phyloP scores from a whole-genome alignment of 1,140 invertebrate genomes.

The Ceratina australensis region DNA sequence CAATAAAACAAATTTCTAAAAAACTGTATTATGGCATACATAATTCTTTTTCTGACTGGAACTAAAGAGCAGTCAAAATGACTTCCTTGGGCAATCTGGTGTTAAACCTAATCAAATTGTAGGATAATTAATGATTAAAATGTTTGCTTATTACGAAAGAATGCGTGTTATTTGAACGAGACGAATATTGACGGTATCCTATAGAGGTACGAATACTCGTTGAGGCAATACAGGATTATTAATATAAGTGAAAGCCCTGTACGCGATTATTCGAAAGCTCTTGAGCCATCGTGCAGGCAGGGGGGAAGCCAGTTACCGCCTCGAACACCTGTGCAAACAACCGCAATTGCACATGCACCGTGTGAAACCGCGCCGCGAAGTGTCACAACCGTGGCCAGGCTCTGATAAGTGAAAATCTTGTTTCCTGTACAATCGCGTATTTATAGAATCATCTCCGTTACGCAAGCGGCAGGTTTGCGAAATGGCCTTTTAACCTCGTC shows the following conservation, averaged over 20 bases:
- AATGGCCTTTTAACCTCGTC: background rate
- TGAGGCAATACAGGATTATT: too few species aligned
- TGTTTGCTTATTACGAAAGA: too few species aligned
- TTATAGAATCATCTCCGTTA: background rate
- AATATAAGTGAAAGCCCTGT: background rate
- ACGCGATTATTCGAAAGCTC: conserved; percentile 23
- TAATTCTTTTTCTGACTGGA: too few species aligned
- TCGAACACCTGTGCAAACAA: conserved; percentile 56
- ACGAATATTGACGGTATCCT: too few species aligned
- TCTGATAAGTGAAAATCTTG: conserved; percentile 47
- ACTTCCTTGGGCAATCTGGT: too few species aligned
- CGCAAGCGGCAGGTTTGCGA: background rate
- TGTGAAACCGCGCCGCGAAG: conserved; percentile 36
- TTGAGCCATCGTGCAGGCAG: background rate
- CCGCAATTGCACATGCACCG: conserved; percentile 8
- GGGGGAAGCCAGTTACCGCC: conserved; percentile 11
- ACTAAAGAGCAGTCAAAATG: too few species aligned
- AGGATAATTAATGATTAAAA: conserved; percentile 14
- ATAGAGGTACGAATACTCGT: too few species aligned
- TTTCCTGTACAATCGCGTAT: conserved; percentile 11
- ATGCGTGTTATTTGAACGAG: too few species aligned
- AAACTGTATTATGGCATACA: too few species aligned
- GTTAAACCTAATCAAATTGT: too few species aligned
- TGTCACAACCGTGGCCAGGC: conserved; percentile 31
- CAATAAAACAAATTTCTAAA: too few species aligned